These are phyloP conservation scores for Brachionus asplanchnoidis DNA, from an alignment of 1,140 invertebrate species.

Conservation along the genomic window DNA sequence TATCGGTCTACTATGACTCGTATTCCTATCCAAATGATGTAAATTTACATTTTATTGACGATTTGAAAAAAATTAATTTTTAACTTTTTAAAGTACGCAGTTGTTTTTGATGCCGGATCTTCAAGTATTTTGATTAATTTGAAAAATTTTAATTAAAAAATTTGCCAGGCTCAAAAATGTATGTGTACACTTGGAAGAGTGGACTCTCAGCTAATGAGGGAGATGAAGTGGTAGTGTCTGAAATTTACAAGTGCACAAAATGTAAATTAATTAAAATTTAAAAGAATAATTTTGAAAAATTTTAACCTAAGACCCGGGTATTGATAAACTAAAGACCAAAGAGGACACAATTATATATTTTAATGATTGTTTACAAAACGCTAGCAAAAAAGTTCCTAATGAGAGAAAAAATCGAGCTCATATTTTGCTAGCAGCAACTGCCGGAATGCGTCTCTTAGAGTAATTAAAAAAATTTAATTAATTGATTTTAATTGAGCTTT, in stretches of 20 bases:
- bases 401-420: not conserved
- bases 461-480: constrained; percentile 1
- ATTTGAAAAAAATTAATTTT: not conserved
- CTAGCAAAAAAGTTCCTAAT: not conserved
- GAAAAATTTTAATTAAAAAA: not conserved
- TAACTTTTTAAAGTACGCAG: not conserved
- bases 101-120: constrained; percentile 38
- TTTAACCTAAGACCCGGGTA: not conserved
- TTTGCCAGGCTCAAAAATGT: constrained; percentile 3
- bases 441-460: constrained; percentile 39
- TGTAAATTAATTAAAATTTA: not conserved
- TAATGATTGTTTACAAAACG: constrained; percentile 26
- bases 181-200: not conserved
- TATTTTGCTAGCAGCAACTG: constrained; percentile 28
- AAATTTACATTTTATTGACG: not conserved
- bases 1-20: constrained; percentile 2
- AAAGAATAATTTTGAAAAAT: not conserved
- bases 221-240: not conserved
- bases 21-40: constrained; percentile 21
- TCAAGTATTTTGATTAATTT: constrained; percentile 6
- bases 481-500: not conserved
- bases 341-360: constrained; percentile 20
- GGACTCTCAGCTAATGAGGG: constrained; percentile 17
- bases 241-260: not conserved
- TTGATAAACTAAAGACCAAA: not conserved